These are phyloP conservation scores for Eupithecia subfuscata DNA, from an alignment of 2,888 invertebrate species.

Conservation along the genomic window DNA sequence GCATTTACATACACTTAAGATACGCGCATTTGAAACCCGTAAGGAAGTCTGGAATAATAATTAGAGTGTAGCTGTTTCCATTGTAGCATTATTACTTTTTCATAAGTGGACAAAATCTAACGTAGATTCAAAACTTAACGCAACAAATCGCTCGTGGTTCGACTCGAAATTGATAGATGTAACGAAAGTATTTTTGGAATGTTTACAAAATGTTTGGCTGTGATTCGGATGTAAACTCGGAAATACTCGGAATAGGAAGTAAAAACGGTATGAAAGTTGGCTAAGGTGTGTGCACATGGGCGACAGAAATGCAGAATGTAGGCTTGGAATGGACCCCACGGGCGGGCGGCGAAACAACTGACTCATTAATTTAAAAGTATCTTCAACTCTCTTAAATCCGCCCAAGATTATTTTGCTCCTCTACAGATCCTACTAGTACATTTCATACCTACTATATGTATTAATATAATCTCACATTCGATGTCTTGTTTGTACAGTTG, in stretches of 20 bases:
- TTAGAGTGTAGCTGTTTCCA: background rate
- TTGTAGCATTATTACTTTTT: background rate
- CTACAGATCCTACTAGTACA: constrained; percentile 35
- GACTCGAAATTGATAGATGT: constrained; percentile 33
- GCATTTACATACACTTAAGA: constrained; percentile 54
- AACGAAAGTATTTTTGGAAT: constrained; percentile 61
- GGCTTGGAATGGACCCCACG: background rate
- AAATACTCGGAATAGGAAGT: constrained; percentile 41
- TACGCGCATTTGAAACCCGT: constrained; percentile 40
- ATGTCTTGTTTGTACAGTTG: constrained; percentile 72
- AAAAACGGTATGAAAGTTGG: constrained; percentile 21
- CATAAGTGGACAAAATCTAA: constrained; percentile 14
- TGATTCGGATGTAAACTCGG: constrained; percentile 67
- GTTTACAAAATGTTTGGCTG: constrained; percentile 70
- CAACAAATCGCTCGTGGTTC: constrained; percentile 10
- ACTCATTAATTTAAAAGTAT: constrained; percentile 15
- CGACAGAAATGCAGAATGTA: constrained; percentile 18
- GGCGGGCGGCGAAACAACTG: constrained; percentile 1
- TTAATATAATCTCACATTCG: constrained; percentile 47
- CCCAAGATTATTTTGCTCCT: constrained; percentile 38
- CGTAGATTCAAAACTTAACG: constrained; percentile 14
- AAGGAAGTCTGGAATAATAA: background rate
- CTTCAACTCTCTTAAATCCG: constrained; percentile 31
- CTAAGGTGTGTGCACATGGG: constrained; percentile 28
- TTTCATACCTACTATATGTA: constrained; percentile 26